Conservation (phyloP, 2,797 vertebrate species). For the Mus minutoides region DNA sequence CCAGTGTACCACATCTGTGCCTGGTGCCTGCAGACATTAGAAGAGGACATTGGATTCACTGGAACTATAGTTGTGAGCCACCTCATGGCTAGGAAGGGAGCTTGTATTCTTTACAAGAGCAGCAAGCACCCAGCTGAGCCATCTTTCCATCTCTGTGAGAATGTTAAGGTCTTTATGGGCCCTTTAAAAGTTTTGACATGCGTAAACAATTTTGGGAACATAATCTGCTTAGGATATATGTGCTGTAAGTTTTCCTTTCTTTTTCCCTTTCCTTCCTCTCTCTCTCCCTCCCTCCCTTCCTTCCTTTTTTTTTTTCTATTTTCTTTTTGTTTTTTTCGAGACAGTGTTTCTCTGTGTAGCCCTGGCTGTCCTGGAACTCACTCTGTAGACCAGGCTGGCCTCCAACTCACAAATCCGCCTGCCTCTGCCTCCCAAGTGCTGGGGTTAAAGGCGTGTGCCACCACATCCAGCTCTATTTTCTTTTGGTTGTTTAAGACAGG, state of each 20-base stretch:
- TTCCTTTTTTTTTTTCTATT: background rate
- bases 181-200: background rate
- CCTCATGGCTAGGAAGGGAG: background rate
- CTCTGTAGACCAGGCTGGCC: background rate
- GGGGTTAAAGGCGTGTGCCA: background rate
- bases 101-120: background rate
- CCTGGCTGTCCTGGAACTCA: background rate
- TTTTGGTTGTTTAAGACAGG: background rate
- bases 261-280: no score
- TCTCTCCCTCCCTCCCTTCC: no score
- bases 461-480: no score
- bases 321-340: background rate
- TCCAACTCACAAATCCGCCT: background rate
- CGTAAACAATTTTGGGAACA: conserved; percentile 8
- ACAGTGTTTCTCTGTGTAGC: background rate
- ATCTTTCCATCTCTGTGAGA: background rate
- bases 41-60: background rate
- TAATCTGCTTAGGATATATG: background rate
- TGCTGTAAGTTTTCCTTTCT: background rate
- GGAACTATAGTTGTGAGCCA: background rate
- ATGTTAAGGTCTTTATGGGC: conserved; percentile 32
- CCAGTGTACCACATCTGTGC: background rate
- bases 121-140: background rate
- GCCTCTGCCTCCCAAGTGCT: background rate
- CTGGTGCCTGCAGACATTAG: background rate